Evolutionary conservation across 2,888 invertebrate genomes (phyloP).

Genomic region (Ormyrus labotus): DNA sequence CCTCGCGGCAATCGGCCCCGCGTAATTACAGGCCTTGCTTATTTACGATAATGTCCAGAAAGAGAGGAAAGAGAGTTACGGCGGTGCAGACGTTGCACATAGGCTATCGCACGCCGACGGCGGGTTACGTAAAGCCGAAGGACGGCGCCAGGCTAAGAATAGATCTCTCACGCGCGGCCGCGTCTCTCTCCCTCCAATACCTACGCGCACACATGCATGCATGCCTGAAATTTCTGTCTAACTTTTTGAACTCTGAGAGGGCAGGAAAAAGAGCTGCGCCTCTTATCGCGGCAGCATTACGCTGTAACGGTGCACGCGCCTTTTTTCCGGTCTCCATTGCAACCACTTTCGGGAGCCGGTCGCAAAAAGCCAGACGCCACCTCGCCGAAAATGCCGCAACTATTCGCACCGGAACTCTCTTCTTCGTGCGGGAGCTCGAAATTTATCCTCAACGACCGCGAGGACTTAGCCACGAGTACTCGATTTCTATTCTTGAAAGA

Average conservation of each 20-base stretch:
- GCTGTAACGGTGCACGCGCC: too few relatives aligned
- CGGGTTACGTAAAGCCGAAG: constrained; percentile 67
- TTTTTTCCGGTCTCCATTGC: too few relatives aligned
- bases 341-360: background rate
- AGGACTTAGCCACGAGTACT: constrained; percentile 13
- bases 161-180: constrained; percentile 61
- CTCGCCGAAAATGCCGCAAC: background rate
- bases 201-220: background rate
- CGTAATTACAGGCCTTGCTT: constrained; percentile 21
- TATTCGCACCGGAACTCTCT: background rate
- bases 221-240: too few relatives aligned
- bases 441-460: background rate
- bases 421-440: constrained; percentile 5
- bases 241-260: too few relatives aligned
- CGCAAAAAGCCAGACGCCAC: background rate
- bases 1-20: too few relatives aligned
- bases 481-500: constrained; percentile 41
- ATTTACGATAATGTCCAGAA: constrained; percentile 18
- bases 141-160: constrained; percentile 69
- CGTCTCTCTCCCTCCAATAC: constrained; percentile 59
- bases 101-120: constrained; percentile 6
- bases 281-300: too few relatives aligned
- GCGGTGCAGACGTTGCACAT: background rate
- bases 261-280: too few relatives aligned
- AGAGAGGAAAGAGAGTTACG: background rate